phyloP scores from a whole-genome alignment of 92 coral and sea anemone genomes.

The Micromussa lordhowensis region DNA sequence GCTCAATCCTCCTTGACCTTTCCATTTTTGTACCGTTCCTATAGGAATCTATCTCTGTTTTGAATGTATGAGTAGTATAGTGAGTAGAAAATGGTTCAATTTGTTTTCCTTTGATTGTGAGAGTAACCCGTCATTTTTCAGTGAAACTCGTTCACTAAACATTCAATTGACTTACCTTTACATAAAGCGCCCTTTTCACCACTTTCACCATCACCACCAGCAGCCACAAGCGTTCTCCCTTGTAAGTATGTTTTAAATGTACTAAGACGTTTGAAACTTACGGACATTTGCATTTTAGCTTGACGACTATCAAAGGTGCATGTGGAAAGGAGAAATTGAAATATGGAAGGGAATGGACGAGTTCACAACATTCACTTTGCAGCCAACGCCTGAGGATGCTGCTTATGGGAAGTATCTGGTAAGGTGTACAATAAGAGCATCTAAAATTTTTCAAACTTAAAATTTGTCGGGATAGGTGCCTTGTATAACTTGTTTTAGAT shows the following conservation, averaged over 20 bases:
- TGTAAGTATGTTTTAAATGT: background rate
- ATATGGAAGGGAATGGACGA: conserved; percentile 80
- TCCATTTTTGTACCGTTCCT: background rate
- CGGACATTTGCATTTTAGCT: conserved; percentile 29
- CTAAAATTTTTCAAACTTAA: background rate
- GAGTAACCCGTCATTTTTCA: background rate
- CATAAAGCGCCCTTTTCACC: background rate
- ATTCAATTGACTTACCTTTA: background rate
- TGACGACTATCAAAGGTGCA: conserved; percentile 69
- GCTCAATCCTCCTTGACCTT: background rate
- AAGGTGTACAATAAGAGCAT: conserved; percentile 5
- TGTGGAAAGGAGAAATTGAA: conserved; percentile 75
- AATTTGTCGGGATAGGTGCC: background rate
- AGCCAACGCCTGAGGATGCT: conserved; percentile 29
- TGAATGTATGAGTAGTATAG: background rate
- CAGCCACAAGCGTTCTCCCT: background rate
- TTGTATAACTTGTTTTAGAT: background rate
- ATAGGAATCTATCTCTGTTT: background rate
- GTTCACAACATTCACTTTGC: conserved; percentile 70
- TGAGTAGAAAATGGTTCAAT: background rate
- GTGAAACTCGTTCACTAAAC: background rate
- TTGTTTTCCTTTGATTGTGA: background rate
- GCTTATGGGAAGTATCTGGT: conserved; percentile 55
- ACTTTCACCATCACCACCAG: background rate
- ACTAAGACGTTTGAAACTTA: background rate